Percentiles rank a stretch among this genome's conserved stretches.
phyloP scores from a whole-genome alignment of 37 sponge, comb jelly and placozoan species.

The Ianthella basta region DNA sequence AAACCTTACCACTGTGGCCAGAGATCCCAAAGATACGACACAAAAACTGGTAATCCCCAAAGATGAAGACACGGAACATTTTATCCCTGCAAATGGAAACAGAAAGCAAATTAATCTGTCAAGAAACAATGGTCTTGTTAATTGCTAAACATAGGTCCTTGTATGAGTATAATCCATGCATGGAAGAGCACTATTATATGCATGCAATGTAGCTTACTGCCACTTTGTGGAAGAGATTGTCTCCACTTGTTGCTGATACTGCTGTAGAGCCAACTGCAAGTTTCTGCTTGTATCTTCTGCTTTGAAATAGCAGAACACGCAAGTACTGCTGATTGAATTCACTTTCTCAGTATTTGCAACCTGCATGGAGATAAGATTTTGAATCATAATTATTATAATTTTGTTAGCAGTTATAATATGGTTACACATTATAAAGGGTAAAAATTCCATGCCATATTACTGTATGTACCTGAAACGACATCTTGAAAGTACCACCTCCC shows the following conservation, averaged over 20 bases:
- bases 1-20: slow-evolving; percentile 36
- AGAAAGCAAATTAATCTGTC: neutral
- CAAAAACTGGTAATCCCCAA: slow-evolving; percentile 54
- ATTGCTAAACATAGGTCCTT: neutral
- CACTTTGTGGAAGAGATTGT: slow-evolving; percentile 6
- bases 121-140: no score
- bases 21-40: slow-evolving; percentile 30
- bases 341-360: slow-evolving; percentile 20
- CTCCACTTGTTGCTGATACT: slow-evolving; percentile 6
- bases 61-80: slow-evolving; percentile 31
- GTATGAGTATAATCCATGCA: neutral
- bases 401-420: no score
- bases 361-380: no score
- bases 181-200: neutral
- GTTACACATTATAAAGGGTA: no score
- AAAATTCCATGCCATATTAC: no score
- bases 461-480: slow-evolving; percentile 55
- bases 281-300: slow-evolving; percentile 42
- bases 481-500: slow-evolving; percentile 49
- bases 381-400: no score
- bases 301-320: slow-evolving; percentile 39
- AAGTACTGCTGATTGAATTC: slow-evolving; percentile 44
- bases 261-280: slow-evolving; percentile 33
- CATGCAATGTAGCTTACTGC: slow-evolving; percentile 30
- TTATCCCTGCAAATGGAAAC: slow-evolving; percentile 10